Base-by-base conservation (phyloP, 2,113 vertebrate species). In the Henicopernis longicauda region DNA sequence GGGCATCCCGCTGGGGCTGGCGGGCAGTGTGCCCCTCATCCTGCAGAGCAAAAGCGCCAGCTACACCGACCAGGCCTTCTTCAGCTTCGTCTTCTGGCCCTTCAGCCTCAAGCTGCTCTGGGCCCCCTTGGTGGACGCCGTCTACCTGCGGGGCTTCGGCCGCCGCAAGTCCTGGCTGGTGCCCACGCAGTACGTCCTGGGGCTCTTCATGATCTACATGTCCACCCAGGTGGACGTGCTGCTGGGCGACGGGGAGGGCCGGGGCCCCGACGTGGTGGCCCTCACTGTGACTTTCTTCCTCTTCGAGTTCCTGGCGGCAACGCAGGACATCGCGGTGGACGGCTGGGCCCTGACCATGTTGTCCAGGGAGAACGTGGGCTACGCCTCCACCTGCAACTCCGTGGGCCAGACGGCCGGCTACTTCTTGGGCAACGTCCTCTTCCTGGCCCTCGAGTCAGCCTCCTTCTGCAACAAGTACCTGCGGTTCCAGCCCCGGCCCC, bases 261-360 rank as follows among this genome's bases (percentile, higher is more conserved):
- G 88, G 5, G 96, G 98, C 58, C 99, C 99, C 2, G 97, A 99
- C 16, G 98, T 99, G 65, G 40, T 98, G 26, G 98, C 98, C 3
- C 98, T 99, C 49, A 99, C 99, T 1, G 98, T 96, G 18, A 98
- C 99, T 32, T 99, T 99, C 98, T 99, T 99, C 89, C 95, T 99
- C 97, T 98, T 99, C 61, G 98, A 99, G 73, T 99, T 99, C 93
- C 97, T 99, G 93, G 99, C 99, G 10, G 99, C 99, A n/a, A 99
- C 99, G 17, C 99, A 99, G 98, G 99, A 99, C 97, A 99, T 99
- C 29, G 99, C 99, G 2, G 99, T 99, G 90, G 99, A 99, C 16
- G 99, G 99, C 83, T 99, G 99, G 99, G 99, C 99, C 22, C 98
- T 99, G 21, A 99, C 99, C 19, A 99, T 99, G 99, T 92, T 99